Evolutionary conservation across 2,888 invertebrate species (phyloP).

Genomic region (Drosophila neonasuta): DNA sequence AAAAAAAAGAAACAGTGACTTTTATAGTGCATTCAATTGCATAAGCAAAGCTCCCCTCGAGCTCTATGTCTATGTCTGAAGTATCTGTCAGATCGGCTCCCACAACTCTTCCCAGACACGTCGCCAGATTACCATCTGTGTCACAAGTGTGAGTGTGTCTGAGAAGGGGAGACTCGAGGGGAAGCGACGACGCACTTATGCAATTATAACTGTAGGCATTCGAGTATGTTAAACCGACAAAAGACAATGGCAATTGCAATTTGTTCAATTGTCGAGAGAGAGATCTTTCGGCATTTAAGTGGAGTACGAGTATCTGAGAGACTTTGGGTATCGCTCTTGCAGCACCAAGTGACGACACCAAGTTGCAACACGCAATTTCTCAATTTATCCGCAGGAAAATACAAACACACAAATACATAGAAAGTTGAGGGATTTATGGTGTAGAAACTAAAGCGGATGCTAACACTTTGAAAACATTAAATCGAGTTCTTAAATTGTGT

Average conservation of each 20-base stretch:
- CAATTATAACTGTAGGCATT: conserved; percentile 71
- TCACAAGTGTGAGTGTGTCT: conserved; percentile 26
- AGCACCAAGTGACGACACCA: conserved; percentile 33
- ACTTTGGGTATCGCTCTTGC: conserved; percentile 21
- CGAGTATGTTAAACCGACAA: conserved; percentile 53
- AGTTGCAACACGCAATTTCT: conserved; percentile 38
- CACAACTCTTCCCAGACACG: conserved; percentile 47
- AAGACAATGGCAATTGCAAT: conserved; percentile 62
- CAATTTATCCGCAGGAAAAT: conserved; percentile 14
- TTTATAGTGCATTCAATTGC: conserved; percentile 35
- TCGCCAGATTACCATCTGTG: conserved; percentile 49
- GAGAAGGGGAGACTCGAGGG: background rate
- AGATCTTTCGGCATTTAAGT: conserved; percentile 55
- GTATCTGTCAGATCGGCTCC: conserved; percentile 45
- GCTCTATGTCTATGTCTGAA: conserved; percentile 26
- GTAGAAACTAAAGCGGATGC: conserved; percentile 4
- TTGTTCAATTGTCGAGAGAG: conserved; percentile 57
- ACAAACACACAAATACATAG: background rate
- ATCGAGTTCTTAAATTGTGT: background rate
- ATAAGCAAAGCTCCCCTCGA: conserved; percentile 22
- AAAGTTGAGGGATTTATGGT: conserved; percentile 1
- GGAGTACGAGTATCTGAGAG: conserved; percentile 15
- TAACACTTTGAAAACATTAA: background rate
- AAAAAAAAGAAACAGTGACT: conserved; percentile 26
- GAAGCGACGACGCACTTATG: conserved; percentile 63